Evolutionary conservation across 2,888 invertebrate genomes (phyloP).

Genomic region (Craniophora ligustri): DNA sequence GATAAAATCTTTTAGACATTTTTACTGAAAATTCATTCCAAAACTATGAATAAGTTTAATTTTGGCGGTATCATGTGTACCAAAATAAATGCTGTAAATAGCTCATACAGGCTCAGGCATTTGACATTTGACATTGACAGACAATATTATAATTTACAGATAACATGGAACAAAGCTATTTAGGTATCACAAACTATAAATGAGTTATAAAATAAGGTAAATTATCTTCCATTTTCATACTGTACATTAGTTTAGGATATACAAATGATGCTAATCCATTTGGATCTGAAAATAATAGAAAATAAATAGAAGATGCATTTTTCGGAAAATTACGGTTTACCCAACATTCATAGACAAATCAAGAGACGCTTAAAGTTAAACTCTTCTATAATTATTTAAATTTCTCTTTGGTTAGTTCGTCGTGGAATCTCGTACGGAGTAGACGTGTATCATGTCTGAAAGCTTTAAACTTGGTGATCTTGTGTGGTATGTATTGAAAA

Average conservation of each 20-base stretch:
- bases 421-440: constrained; percentile 71
- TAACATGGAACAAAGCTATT: neutral
- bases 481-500: constrained; percentile 84
- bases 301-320: neutral
- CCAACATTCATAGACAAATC: constrained; percentile 64
- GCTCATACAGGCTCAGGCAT: neutral
- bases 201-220: too few species aligned
- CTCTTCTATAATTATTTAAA: constrained; percentile 53
- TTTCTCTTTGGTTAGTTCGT: constrained; percentile 81
- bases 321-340: constrained; percentile 37
- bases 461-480: constrained; percentile 87
- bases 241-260: too few species aligned
- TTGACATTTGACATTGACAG: neutral
- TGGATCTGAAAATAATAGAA: neutral
- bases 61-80: constrained; percentile 56
- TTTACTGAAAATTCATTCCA: constrained; percentile 40
- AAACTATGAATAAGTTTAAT: constrained; percentile 41
- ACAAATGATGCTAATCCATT: too few species aligned
- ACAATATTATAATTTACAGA: too few species aligned
- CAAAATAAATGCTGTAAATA: neutral
- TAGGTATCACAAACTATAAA: neutral
- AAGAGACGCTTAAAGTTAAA: constrained; percentile 51
- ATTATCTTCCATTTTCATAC: too few species aligned
- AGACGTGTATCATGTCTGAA: constrained; percentile 78
- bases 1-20: constrained; percentile 80